Percentiles rank a stretch among this genome's conserved stretches.
These are phyloP conservation scores for Esox masquinongy DNA, from an alignment of 2,797 vertebrate species.

Conservation along the genomic window DNA sequence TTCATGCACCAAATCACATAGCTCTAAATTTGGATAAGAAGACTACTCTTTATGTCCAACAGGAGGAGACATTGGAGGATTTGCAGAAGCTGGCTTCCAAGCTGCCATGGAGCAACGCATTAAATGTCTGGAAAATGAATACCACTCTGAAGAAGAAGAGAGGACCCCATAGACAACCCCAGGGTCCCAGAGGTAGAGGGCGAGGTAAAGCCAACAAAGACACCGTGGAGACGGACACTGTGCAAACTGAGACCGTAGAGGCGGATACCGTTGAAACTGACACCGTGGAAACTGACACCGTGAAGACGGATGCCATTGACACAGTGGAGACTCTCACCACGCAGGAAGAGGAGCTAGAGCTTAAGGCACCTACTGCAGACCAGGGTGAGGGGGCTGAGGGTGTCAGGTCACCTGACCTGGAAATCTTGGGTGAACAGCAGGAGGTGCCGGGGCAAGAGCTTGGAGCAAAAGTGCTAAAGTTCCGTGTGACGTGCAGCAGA, in stretches of 20 bases:
- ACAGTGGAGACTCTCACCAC: not conserved
- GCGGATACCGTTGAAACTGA: slow-evolving; percentile 14
- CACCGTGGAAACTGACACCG: slow-evolving; percentile 20
- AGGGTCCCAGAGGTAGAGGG: slow-evolving; percentile 50
- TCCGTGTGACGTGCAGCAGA: slow-evolving; percentile 93
- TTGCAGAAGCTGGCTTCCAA: slow-evolving; percentile 84
- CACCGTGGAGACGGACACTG: slow-evolving; percentile 19
- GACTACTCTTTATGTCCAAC: slow-evolving; percentile 23
- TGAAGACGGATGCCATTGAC: slow-evolving; percentile 9
- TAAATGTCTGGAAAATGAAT: slow-evolving; percentile 91
- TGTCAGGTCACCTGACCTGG: slow-evolving; percentile 32
- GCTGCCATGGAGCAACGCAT: slow-evolving; percentile 83
- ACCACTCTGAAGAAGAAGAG: slow-evolving; percentile 87
- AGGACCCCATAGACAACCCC: not conserved
- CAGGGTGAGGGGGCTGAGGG: slow-evolving; percentile 22
- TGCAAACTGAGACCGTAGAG: slow-evolving; percentile 21
- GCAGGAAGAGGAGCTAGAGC: slow-evolving; percentile 16
- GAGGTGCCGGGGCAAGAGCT: slow-evolving; percentile 44
- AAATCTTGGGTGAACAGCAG: slow-evolving; percentile 44
- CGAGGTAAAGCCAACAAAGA: slow-evolving; percentile 31
- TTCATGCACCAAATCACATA: not conserved
- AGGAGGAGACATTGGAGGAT: slow-evolving; percentile 91
- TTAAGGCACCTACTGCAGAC: slow-evolving; percentile 47
- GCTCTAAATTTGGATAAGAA: not conserved
- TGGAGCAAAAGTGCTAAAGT: slow-evolving; percentile 74